phyloP scores from a whole-genome alignment of 2,797 vertebrate genomes.

The Bovichtus diacanthus region DNA sequence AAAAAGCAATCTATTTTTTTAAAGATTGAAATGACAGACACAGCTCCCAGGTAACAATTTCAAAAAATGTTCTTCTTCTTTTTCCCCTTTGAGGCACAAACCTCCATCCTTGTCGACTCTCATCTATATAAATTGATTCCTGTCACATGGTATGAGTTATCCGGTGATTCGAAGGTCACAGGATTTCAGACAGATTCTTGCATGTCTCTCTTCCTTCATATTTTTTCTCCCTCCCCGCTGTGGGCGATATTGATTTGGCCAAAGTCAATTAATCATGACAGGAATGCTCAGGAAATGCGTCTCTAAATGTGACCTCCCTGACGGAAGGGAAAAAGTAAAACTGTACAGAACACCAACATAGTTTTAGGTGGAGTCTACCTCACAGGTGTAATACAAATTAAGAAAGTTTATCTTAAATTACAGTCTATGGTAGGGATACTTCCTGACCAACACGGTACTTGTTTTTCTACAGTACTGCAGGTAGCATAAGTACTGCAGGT shows the following conservation, averaged over 20 bases:
- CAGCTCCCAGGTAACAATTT: constrained; percentile 39
- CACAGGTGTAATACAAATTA: not conserved
- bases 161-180: constrained; percentile 75
- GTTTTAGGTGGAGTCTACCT: constrained; percentile 1
- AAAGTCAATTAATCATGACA: constrained; percentile 77
- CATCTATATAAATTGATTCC: constrained; percentile 73
- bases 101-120: constrained; percentile 25
- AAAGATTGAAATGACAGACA: constrained; percentile 24
- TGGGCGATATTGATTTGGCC: constrained; percentile 74
- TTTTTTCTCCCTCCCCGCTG: constrained; percentile 25
- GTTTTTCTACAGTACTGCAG: no score
- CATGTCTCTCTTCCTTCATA: constrained; percentile 55
- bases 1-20: constrained; percentile 23
- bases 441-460: no score
- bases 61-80: constrained; percentile 37
- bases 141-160: constrained; percentile 72
- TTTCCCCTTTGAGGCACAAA: constrained; percentile 42
- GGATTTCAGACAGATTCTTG: constrained; percentile 68
- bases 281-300: constrained; percentile 44
- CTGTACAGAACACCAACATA: constrained; percentile 17
- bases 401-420: not conserved
- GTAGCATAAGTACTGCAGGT: no score
- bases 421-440: no score
- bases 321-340: constrained; percentile 4
- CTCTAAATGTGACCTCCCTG: constrained; percentile 49